Base-by-base conservation (phyloP, 2,888 invertebrate species). In the Sarcophaga caerulescens region DNA sequence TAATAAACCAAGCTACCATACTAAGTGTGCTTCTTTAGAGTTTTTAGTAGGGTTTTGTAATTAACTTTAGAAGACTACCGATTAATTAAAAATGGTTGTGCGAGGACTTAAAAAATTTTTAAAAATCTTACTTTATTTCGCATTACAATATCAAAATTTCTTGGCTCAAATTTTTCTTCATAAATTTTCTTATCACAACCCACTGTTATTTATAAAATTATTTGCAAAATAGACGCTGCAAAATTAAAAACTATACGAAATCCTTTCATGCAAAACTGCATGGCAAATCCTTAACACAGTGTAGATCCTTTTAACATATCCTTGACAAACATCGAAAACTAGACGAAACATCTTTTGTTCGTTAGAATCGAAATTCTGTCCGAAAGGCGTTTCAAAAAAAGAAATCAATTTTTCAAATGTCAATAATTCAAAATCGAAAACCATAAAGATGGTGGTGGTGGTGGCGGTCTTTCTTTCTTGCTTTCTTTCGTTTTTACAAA, bases 331-430 rank as follows among this genome's bases (percentile, higher is more conserved):
- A 52, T 14, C 2, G 4, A 17, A 52, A 68, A 69, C 63, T 73
- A 74, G 77, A 77, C 69, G 63, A 63, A 85, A 68, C 62, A 77
- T 73, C 62, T 68, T 73, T 81, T 85, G 73, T 83, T 63, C 1
- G 19, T 25, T 23, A 14, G 5, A 52, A 52, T 21, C 35, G 66
- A 86, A 81, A 82, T 88, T 66, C 85, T 84, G 81, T 80, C 80
- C 84, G 84, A 80, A 78, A 84, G 63, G 80, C 75, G 81, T 82
- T 85, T 80, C 57, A 52, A 59, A 84, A 80, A 85, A 87, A 69
- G 71, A 82, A 87, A 88, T 84, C 85, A 74, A 88, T 88, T 88
- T 88, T 88, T 88, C 88, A 88, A 87, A 88, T 82, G 77, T 86
- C 81, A 85, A 85, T 68, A 85, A 77, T 75, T 81, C 47, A 81